These are phyloP conservation scores for Idaea biselata DNA, from an alignment of 2,888 invertebrate genomes.

Conservation along the genomic window DNA sequence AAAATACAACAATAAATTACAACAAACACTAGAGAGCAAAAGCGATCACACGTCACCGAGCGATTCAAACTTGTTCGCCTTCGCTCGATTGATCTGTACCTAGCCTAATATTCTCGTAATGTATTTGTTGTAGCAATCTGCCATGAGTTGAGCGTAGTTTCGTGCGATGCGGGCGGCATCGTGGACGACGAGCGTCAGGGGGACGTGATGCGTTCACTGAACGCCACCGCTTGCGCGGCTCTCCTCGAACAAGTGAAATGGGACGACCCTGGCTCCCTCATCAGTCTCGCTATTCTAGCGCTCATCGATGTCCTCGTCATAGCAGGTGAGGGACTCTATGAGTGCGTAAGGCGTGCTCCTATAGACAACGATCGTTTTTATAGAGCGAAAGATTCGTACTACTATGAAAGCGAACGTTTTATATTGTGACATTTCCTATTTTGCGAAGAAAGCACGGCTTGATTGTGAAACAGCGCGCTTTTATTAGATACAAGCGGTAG, in stretches of 20 bases:
- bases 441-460: no score
- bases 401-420: no score
- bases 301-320: conserved; percentile 94
- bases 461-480: no score
- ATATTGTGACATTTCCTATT: no score
- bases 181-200: conserved; percentile 50
- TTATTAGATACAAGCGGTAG: no score
- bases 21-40: no score
- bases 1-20: no score
- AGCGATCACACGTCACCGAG: no score
- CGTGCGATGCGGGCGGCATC: conserved; percentile 57
- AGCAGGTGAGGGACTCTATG: conserved; percentile 82
- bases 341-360: background rate
- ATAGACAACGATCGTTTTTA: no score
- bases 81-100: background rate
- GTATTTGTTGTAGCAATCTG: conserved; percentile 7
- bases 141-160: conserved; percentile 39
- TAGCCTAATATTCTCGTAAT: background rate
- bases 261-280: conserved; percentile 88
- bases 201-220: conserved; percentile 86
- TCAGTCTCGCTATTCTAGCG: conserved; percentile 88
- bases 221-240: conserved; percentile 90
- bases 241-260: conserved; percentile 90
- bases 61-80: no score
- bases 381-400: no score